phyloP scores from a whole-genome alignment of 2,888 invertebrate species.

The Tinea trinotella region DNA sequence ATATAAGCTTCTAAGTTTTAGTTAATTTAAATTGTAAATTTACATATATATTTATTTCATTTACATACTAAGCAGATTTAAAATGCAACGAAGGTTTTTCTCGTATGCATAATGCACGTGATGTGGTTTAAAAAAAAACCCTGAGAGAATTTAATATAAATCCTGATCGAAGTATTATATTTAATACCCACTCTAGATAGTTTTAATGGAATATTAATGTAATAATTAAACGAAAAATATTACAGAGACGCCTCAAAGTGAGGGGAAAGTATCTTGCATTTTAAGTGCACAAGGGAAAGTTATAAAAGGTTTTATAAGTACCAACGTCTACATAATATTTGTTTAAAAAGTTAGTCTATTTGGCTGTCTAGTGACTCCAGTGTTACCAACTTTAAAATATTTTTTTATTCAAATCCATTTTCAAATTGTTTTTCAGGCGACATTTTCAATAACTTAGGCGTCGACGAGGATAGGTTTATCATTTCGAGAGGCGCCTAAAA shows the following conservation, averaged over 20 bases:
- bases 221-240: background rate
- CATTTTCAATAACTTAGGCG: constrained; percentile 18
- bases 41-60: background rate
- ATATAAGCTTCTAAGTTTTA: background rate
- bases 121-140: background rate
- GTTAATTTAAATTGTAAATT: background rate
- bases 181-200: no score
- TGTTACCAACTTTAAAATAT: background rate
- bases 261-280: background rate
- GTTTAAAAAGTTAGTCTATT: constrained; percentile 8
- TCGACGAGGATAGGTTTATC: constrained; percentile 18
- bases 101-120: background rate
- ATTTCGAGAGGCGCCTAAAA: constrained; percentile 20
- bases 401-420: constrained; percentile 30
- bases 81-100: background rate
- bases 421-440: constrained; percentile 34
- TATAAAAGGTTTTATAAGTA: constrained; percentile 17
- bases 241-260: no score
- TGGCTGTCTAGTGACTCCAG: constrained; percentile 10
- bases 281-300: background rate
- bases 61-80: background rate
- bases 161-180: background rate
- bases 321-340: constrained; percentile 4
- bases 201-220: background rate
- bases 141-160: background rate